Percentiles rank a stretch among this genome's conserved stretches.
These are phyloP conservation scores for Nycteola revayana DNA, from an alignment of 2,888 invertebrate species.

Conservation along the genomic window DNA sequence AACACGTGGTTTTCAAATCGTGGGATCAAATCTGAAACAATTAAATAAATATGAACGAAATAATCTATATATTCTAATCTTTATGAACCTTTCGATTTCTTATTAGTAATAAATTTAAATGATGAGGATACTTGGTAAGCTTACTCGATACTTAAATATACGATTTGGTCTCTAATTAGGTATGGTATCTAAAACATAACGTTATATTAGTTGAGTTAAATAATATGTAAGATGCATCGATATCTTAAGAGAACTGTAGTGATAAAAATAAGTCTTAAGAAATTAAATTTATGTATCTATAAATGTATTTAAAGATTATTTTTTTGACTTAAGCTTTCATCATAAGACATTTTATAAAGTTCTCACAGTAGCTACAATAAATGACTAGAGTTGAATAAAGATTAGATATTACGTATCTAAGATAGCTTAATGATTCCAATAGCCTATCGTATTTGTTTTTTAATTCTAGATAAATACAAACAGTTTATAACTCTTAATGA, in stretches of 20 bases:
- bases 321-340: no score
- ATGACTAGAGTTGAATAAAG: no score
- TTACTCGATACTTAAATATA: constrained; percentile 20
- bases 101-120: constrained; percentile 34
- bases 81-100: constrained; percentile 20
- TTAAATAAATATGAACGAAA: constrained; percentile 22
- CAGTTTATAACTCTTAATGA: no score
- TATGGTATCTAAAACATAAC: constrained; percentile 24
- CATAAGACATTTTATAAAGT: no score
- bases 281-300: no score
- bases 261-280: no score
- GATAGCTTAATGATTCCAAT: no score
- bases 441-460: no score
- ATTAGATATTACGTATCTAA: no score
- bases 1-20: constrained; percentile 7
- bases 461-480: no score
- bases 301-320: no score
- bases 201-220: constrained; percentile 19
- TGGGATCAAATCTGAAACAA: constrained; percentile 8
- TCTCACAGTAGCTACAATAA: no score
- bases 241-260: constrained; percentile 6
- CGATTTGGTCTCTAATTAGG: constrained; percentile 29
- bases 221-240: constrained; percentile 8
- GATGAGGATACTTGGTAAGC: constrained; percentile 27
- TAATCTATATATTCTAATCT: constrained; percentile 34